Evolutionary conservation across 1,140 invertebrate genomes (phyloP).

Genomic region (Patella vulgata): DNA sequence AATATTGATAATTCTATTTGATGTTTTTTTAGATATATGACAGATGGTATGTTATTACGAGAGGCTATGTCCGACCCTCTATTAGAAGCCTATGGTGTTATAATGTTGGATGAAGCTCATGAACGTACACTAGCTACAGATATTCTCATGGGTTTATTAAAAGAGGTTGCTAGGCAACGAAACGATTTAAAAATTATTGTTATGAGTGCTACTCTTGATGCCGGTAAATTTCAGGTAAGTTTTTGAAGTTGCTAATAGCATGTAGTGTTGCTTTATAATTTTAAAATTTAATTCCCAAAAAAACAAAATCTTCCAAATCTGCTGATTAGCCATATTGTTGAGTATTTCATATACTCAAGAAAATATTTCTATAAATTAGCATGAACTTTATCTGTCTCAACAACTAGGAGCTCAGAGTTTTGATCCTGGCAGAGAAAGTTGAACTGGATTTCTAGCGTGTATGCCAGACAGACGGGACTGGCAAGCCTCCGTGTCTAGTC

Average conservation of each 20-base stretch:
- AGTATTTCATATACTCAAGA: too few species aligned
- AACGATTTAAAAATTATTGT: conserved; percentile 96
- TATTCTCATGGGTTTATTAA: conserved; percentile 96
- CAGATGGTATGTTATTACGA: conserved; percentile 98
- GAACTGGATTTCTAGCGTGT: too few species aligned
- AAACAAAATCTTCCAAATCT: too few species aligned
- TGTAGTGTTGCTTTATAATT: background rate
- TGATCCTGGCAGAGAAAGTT: too few species aligned
- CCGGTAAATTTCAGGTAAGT: conserved; percentile 93
- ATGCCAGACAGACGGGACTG: too few species aligned
- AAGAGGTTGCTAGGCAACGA: conserved; percentile 96
- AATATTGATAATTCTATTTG: background rate
- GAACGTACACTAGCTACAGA: conserved; percentile 98
- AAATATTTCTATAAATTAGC: too few species aligned
- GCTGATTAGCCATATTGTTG: too few species aligned
- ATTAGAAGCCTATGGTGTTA: conserved; percentile 92
- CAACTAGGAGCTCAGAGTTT: too few species aligned
- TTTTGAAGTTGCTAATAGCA: background rate
- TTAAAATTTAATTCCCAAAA: too few species aligned
- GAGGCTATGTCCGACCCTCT: conserved; percentile 99
- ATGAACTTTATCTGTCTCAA: too few species aligned
- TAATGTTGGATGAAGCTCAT: conserved; percentile 98
- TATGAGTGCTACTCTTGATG: conserved; percentile 99
- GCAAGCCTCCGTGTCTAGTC: too few species aligned
- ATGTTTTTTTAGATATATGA: conserved; percentile 83